Evolutionary conservation across 1,140 invertebrate species (phyloP), one percentile per base, ranked within the genome.

Genomic region (Megathymus violae): DNA sequence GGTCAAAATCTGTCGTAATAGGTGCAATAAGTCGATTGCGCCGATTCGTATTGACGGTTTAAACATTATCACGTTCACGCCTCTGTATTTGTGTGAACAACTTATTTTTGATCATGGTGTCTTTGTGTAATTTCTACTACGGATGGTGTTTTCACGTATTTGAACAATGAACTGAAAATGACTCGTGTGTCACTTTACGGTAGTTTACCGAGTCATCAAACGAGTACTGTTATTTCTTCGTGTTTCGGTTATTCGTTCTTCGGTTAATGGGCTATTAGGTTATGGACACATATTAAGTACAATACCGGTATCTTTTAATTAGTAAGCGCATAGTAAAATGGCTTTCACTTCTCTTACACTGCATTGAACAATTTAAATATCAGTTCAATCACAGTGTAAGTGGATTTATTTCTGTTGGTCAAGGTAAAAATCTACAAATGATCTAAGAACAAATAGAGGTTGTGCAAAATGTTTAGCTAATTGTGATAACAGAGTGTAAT

Each of bases 81-180:
- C 62, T 65, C 64, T 31, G 70, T 78, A 64, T 76, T 78, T 82
- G 75, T 85, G 77, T 85, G 79, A 76, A 74, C 68, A 69, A 82
- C 43, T 69, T 77, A 82, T n/a, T n/a, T 88, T 85, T 75, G 71
- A 73, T 68, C 54, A 68, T 85, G 79, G 84, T 79, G 80, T 81
- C 74, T 82, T 68, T 85, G 59, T 82, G 72, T 83, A 83, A 83
- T 74, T 86, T 82, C 83, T 86, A 88, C 82, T 69, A 58, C 50
- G 67, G 60, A 76, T 78, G 64, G 56, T 50, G 54, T 60, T 44
- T 76, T 74, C 25, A 31, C 54, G 38, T 22, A 14, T 4, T 43
- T 59, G 74, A 82, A 85, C 81, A 72, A 71, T 84, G 81, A 79
- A 78, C 80, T 85, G 79, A 82, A 82, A 84, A 73, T 89, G 85